Base-by-base conservation (phyloP, 2,888 invertebrate genomes). In the Oasisia sp. region DNA sequence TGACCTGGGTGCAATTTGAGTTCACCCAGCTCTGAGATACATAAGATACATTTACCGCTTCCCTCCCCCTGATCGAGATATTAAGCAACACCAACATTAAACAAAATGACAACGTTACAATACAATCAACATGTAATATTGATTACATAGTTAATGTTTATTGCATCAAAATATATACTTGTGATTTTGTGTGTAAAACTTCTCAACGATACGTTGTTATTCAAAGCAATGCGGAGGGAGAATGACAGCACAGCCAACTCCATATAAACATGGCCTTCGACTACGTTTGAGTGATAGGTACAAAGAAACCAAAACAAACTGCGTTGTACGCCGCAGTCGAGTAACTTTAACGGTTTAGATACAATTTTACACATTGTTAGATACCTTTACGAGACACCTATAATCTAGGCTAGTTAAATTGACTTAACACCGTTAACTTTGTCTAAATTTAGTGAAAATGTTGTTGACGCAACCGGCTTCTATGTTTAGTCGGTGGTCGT, bases 391-490 rank as follows among this genome's bases (percentile, higher is more conserved):
- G 74, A 27, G 74, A 27, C n/a, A n/a, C n/a, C 74, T 74, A 74
- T 3, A 27, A 74, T 27, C 4, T 74, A 14, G 27, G n/a, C 27
- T 27, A 74, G 27, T 74, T 74, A 74, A 74, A 74, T 74, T 74
- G 74, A 74, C 74, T 74, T 74, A n/a, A 74, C 14, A 74, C 74
- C n/a, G 2, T 74, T 19, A 74, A 74, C 74, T 74, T 74, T 74
- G 74, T 74, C 90, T 90, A 90, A 90, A 32, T 44, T 38, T 32
- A 32, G 44, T 90, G 90, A 32, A 90, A 90, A 90, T 90, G 90
- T 90, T 90, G 58, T 56, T 91, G 91, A 91, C 91, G 91, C 91
- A 74, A 74, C 92, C 92, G 92, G 92, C 92, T 38, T 92, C 32
- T 89, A 89, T 14, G 38, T 89, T 89, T 92, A 50, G 92, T 44